Evolutionary conservation across 1,140 invertebrate genomes (phyloP).

Genomic region (Goniozus legneri): DNA sequence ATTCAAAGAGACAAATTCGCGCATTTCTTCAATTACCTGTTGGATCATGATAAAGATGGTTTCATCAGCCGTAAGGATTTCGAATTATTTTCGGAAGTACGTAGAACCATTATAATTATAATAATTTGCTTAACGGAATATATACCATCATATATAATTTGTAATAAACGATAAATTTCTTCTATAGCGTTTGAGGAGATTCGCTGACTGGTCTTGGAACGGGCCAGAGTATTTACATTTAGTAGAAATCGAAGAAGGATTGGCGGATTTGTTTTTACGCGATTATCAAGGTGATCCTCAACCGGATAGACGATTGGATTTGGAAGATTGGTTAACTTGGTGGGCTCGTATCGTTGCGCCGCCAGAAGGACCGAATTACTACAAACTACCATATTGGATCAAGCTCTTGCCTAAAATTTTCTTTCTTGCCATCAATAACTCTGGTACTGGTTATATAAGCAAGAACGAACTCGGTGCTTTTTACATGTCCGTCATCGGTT

Average conservation of each 20-base stretch:
- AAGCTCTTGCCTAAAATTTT: constrained; percentile 70
- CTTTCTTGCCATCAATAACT: constrained; percentile 66
- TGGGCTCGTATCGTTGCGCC: constrained; percentile 59
- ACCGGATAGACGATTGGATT: constrained; percentile 23
- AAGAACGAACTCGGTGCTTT: constrained; percentile 63
- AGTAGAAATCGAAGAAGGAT: constrained; percentile 58
- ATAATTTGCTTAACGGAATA: neutral
- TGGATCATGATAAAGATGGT: constrained; percentile 69
- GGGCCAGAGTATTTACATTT: constrained; percentile 66
- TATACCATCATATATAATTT: neutral
- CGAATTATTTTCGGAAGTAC: constrained; percentile 66
- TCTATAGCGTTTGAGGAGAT: constrained; percentile 66
- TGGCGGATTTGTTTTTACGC: constrained; percentile 11
- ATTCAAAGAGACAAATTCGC: constrained; percentile 67
- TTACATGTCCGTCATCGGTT: constrained; percentile 66
- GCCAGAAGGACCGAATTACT: constrained; percentile 54
- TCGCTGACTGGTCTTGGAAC: constrained; percentile 69
- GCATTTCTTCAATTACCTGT: constrained; percentile 65
- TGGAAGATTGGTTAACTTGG: constrained; percentile 62
- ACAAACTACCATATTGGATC: constrained; percentile 65
- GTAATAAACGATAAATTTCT: constrained; percentile 22
- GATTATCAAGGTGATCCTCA: neutral
- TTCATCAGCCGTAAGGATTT: constrained; percentile 68
- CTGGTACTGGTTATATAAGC: constrained; percentile 61
- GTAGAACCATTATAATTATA: neutral